phyloP scores from a whole-genome alignment of 2,888 invertebrate genomes.

The Tipula vernalis region DNA sequence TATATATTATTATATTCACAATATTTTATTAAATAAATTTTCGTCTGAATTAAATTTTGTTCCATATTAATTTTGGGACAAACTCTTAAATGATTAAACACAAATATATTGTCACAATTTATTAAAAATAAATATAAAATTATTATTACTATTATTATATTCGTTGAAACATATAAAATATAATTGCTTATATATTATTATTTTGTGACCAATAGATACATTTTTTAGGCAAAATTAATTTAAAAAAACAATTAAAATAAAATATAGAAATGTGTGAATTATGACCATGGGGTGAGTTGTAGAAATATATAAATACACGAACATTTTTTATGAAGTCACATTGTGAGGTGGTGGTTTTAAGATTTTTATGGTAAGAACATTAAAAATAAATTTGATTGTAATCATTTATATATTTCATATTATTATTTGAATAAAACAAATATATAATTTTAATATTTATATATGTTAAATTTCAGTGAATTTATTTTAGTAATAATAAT shows the following conservation, averaged over 20 bases:
- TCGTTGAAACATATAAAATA: neutral
- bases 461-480: neutral
- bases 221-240: neutral
- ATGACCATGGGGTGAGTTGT: neutral
- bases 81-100: neutral
- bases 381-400: neutral
- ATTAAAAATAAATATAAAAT: neutral
- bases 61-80: neutral
- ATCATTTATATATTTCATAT: neutral
- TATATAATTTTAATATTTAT: neutral
- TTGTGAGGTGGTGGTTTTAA: neutral
- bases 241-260: neutral
- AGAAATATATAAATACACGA: neutral
- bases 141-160: constrained; percentile 4
- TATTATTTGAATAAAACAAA: neutral
- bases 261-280: neutral
- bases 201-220: neutral
- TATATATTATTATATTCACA: constrained; percentile 4
- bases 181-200: neutral
- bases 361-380: neutral
- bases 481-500: constrained; percentile 4
- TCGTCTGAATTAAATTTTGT: neutral
- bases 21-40: neutral
- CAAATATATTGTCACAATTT: neutral
- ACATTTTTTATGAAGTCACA: neutral